These are phyloP conservation scores for Carapus acus DNA, from an alignment of 2,797 vertebrate genomes.

Conservation along the genomic window DNA sequence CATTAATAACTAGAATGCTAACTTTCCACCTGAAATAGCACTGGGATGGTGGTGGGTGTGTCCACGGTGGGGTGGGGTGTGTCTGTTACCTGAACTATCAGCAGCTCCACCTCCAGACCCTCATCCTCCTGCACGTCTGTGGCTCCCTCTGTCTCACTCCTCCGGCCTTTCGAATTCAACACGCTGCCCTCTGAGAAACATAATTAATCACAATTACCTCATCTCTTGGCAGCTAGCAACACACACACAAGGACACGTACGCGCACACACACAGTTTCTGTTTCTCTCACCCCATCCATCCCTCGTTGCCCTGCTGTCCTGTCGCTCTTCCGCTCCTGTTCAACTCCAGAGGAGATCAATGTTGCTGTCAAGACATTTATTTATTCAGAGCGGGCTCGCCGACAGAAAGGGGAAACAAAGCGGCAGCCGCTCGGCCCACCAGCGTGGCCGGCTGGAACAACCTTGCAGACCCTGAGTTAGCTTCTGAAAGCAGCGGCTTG, in stretches of 20 bases:
- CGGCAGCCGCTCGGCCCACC: constrained; percentile 44
- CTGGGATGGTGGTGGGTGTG: too few species aligned
- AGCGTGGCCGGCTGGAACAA: constrained; percentile 44
- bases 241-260: constrained; percentile 42
- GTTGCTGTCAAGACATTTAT: constrained; percentile 64
- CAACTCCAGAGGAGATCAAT: constrained; percentile 68
- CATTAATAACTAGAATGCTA: too few species aligned
- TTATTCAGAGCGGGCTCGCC: constrained; percentile 59
- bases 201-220: constrained; percentile 75
- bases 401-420: constrained; percentile 48
- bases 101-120: constrained; percentile 63
- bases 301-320: constrained; percentile 45
- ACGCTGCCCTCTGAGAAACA: constrained; percentile 68
- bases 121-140: constrained; percentile 64
- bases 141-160: constrained; percentile 61
- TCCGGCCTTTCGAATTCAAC: constrained; percentile 65
- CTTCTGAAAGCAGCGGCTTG: constrained; percentile 46
- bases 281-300: constrained; percentile 31
- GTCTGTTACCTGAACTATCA: constrained; percentile 64
- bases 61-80: constrained; percentile 2
- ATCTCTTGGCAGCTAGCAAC: constrained; percentile 50
- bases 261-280: neutral
- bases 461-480: constrained; percentile 40
- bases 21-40: too few species aligned
- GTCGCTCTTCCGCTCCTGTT: constrained; percentile 46